Base-by-base conservation (phyloP, 2,888 invertebrate species). In the Candidula unifasciata region DNA sequence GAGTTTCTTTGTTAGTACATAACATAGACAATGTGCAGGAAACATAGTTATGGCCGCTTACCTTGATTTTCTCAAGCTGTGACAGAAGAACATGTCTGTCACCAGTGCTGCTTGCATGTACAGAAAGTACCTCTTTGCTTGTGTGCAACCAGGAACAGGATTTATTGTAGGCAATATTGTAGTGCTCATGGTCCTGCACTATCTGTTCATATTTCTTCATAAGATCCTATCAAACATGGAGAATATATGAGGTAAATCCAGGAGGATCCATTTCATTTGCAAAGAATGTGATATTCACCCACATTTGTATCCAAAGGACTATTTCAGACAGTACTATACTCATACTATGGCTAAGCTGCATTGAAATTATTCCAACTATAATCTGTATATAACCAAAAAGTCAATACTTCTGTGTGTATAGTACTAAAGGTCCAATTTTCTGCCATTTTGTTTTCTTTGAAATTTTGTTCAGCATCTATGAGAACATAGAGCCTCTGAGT, bases 171-270 rank as follows among this genome's bases (percentile, higher is more conserved):
- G 90, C 88, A 78, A 96, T 96, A 91, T 96, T 96, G 94, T 97
- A 98, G 90, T 96, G 96, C 89, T 97, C 97, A 92, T 98, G 98
- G 81, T 97, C 96, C 89, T 96, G 96, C 0, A 97, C 97, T 94
- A 97, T 96, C 86, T 96, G 96, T 92, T 97, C 97, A 86, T 91
- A 91, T 16, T 91, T 89, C 89, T 92, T 93, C 85, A 91, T 68
- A 77, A 90, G 88, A 69, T 93, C 93, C 92, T 92, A 86, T 6
- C 64, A 6, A 37, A n/a, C n/a, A 24, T 60, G 18, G 10, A 73
- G 35, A 73, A 30, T n/a, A 60, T 60, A n/a, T 60, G 60, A n/a
- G 5, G 21, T 60, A 21, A 13, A 24, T 16, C 5, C n/a, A 60
- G 21, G 18, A 21, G n/a, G 18, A 44, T 44, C 6, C 13, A 44